Evolutionary conservation across 2,888 invertebrate species (phyloP).

Genomic region (Monopis laevigella): DNA sequence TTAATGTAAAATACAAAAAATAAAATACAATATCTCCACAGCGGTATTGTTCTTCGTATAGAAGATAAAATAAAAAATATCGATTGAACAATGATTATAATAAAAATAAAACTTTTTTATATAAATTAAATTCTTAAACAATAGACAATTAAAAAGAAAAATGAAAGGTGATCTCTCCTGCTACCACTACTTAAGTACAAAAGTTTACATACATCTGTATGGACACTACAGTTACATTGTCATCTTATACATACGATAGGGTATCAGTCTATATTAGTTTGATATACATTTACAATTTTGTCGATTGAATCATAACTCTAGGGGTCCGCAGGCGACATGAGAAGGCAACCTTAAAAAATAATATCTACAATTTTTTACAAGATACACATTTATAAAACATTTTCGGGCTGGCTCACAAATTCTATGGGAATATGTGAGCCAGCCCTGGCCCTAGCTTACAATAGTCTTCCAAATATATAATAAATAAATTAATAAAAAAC

Average conservation of each 20-base stretch:
- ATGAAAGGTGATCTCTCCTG: slow-evolving; percentile 29
- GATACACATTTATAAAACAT: slow-evolving; percentile 29
- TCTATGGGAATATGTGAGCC: slow-evolving; percentile 26
- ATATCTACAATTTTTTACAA: slow-evolving; percentile 36
- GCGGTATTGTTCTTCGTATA: background rate
- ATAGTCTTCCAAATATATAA: slow-evolving; percentile 24
- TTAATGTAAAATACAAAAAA: background rate
- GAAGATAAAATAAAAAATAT: background rate
- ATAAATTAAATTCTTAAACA: background rate
- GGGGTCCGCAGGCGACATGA: slow-evolving; percentile 58
- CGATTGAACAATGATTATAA: background rate
- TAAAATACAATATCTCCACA: background rate
- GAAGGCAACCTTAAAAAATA: slow-evolving; percentile 41
- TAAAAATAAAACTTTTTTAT: background rate
- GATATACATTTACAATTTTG: slow-evolving; percentile 64
- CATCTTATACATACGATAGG: slow-evolving; percentile 62
- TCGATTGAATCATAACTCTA: slow-evolving; percentile 54
- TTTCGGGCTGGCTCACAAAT: slow-evolving; percentile 27
- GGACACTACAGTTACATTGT: slow-evolving; percentile 41
- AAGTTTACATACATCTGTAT: slow-evolving; percentile 29
- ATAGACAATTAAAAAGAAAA: slow-evolving; percentile 37
- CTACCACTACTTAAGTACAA: slow-evolving; percentile 54
- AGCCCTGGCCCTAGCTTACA: slow-evolving; percentile 21
- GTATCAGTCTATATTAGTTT: slow-evolving; percentile 65
- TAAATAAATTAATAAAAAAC: slow-evolving; percentile 54